A percentile compares a stretch with the other conserved stretches of the same genome.
Evolutionary conservation across 2,113 vertebrate species (phyloP).

Genomic region (Oreochromis spilurus): DNA sequence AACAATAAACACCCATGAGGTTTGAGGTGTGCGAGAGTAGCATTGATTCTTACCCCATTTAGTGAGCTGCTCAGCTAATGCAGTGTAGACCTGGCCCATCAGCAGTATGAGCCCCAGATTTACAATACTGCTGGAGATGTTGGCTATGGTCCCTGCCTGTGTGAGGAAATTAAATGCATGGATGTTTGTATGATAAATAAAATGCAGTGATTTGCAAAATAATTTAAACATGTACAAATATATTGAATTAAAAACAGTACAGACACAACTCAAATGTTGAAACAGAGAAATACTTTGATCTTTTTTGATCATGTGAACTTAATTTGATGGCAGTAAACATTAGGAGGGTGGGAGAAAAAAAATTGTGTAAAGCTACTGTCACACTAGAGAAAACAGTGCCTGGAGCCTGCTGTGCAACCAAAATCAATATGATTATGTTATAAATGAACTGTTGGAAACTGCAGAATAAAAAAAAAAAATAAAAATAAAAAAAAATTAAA

Average conservation of each 20-base stretch:
- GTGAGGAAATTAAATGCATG: background rate
- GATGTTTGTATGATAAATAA: background rate
- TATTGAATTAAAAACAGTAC: background rate
- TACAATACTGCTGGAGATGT: conserved; percentile 76
- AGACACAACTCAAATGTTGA: background rate
- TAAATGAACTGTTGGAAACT: background rate
- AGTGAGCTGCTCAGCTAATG: conserved; percentile 77
- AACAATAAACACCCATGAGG: background rate
- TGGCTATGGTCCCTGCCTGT: conserved; percentile 77
- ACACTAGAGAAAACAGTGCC: background rate
- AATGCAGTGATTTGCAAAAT: background rate
- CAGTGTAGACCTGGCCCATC: conserved; percentile 77
- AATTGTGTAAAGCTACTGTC: background rate
- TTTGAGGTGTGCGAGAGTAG: background rate
- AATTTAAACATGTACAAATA: background rate
- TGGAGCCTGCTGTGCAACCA: background rate
- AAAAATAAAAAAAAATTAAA: no score
- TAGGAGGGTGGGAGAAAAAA: background rate
- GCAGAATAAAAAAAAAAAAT: no score
- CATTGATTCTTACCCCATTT: conserved; percentile 72
- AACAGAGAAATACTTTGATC: background rate
- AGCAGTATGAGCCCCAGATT: conserved; percentile 76
- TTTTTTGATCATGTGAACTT: background rate
- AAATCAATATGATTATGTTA: background rate
- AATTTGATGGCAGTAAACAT: background rate